A percentile compares a stretch with the other conserved stretches of the same genome.
These are phyloP conservation scores for Notolabrus celidotus DNA, from an alignment of 2,797 vertebrate genomes.

Conservation along the genomic window DNA sequence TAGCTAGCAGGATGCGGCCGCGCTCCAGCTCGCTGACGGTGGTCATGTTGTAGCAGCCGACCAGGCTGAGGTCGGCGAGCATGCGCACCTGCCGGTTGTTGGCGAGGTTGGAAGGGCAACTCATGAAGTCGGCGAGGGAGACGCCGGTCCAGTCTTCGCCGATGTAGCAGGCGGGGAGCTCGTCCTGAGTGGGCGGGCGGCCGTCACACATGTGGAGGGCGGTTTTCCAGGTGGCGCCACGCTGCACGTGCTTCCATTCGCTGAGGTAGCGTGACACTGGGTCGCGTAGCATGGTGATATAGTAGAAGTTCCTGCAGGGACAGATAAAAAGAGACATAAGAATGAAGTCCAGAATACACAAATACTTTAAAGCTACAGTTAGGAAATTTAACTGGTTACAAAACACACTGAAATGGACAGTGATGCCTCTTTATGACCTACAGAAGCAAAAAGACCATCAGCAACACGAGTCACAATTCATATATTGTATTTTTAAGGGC, in stretches of 20 bases:
- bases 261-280: slow-evolving; percentile 96
- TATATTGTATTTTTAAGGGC: too few relatives aligned
- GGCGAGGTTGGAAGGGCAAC: slow-evolving; percentile 93
- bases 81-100: slow-evolving; percentile 98
- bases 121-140: slow-evolving; percentile 92
- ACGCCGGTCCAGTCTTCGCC: slow-evolving; percentile 97
- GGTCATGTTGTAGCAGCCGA: slow-evolving; percentile 89
- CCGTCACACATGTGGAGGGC: slow-evolving; percentile 97
- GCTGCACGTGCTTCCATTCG: slow-evolving; percentile 97
- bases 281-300: slow-evolving; percentile 96
- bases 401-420: too few relatives aligned
- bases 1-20: slow-evolving; percentile 89
- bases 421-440: too few relatives aligned
- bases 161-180: slow-evolving; percentile 92
- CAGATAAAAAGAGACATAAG: neutral
- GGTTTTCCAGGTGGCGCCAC: slow-evolving; percentile 96
- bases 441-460: too few relatives aligned
- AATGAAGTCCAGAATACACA: fast-evolving
- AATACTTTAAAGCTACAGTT: too few relatives aligned
- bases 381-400: too few relatives aligned
- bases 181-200: slow-evolving; percentile 91
- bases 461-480: too few relatives aligned
- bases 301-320: slow-evolving; percentile 93
- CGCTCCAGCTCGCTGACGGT: slow-evolving; percentile 92
- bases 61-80: slow-evolving; percentile 93